Evolutionary conservation across 2,797 vertebrate species (phyloP), one percentile per base, ranked within the genome.

Genomic region (Siniperca obscura): DNA sequence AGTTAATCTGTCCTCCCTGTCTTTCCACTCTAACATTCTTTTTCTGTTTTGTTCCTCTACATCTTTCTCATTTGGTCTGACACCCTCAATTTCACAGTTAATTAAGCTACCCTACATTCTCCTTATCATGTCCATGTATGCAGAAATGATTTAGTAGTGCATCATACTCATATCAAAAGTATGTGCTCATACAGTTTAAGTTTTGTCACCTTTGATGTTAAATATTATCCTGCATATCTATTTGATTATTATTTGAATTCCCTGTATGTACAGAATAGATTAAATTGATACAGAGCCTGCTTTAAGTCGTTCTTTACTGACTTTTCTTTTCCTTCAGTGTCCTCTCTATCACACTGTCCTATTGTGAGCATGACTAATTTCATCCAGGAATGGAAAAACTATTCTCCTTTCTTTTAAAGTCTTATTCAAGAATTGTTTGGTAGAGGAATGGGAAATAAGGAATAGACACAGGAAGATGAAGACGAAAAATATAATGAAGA

Each of bases 351-450:
- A 82, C 80, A 84, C 87, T 65, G 38, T 68, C 7, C 52, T 70
- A 61, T 80, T 67, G 66, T 75, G 17, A 85, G 78, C 73, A 7
- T 81, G 71, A 79, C 83, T 86, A 69, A 87, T 90, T 88, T 85
- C 62, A 84, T 64, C 61, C 40, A 42, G n/a, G 42, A 61, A 42
- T 62, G n/a, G 34, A 62, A 53, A 79, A 65, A 66, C 48, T 76
- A 77, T 52, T 71, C 42, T 64, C 48, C 50, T 81, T 86, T 81
- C 61, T 61, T 77, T 73, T 74, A 73, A 64, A 76, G 61, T 79
- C 69, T 55, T n/a, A 70, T 78, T 84, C 60, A 50, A 59, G 70
- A 76, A 69, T 73, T 3, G 7, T 76, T 85, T 66, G 27, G 40
- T 69, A 55, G 66, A 66, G 42, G 30, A 75, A 64, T 25, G 68